phyloP scores from a whole-genome alignment of 1,140 invertebrate genomes.

The Danaus melanippus region DNA sequence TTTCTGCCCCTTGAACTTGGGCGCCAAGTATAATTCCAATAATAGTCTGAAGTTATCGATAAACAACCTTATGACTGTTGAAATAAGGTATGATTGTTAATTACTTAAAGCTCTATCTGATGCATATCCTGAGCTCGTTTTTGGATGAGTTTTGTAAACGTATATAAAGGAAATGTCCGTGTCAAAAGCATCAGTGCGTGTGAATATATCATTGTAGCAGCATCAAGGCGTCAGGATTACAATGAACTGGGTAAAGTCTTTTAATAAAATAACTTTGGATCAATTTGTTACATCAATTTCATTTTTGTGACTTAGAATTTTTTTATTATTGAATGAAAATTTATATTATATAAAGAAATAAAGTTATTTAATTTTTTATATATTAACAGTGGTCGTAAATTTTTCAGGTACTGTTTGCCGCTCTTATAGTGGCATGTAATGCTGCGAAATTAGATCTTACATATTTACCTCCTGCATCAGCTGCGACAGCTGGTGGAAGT shows the following conservation, averaged over 20 bases:
- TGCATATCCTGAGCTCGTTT: slow-evolving; percentile 43
- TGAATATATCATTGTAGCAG: slow-evolving; percentile 32
- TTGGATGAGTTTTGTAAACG: slow-evolving; percentile 50
- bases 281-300: no score
- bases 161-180: slow-evolving; percentile 55
- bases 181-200: slow-evolving; percentile 38
- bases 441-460: slow-evolving; percentile 72
- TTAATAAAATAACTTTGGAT: not conserved
- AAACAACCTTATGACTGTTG: slow-evolving; percentile 9
- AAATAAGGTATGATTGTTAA: slow-evolving; percentile 4
- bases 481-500: slow-evolving; percentile 66
- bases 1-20: slow-evolving; percentile 36
- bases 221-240: slow-evolving; percentile 22
- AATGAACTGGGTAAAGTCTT: slow-evolving; percentile 54
- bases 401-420: slow-evolving; percentile 47
- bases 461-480: slow-evolving; percentile 74
- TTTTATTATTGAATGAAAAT: not conserved
- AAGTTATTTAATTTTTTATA: no score
- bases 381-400: slow-evolving; percentile 3
- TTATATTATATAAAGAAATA: not conserved
- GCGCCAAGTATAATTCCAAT: not conserved
- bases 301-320: no score
- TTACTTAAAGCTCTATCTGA: slow-evolving; percentile 23
- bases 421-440: slow-evolving; percentile 43
- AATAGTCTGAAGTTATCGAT: slow-evolving; percentile 3